Percentiles rank a stretch among this genome's conserved stretches.
Evolutionary conservation across 2,113 vertebrate species (phyloP).

Genomic region (Aegotheles bennettii): DNA sequence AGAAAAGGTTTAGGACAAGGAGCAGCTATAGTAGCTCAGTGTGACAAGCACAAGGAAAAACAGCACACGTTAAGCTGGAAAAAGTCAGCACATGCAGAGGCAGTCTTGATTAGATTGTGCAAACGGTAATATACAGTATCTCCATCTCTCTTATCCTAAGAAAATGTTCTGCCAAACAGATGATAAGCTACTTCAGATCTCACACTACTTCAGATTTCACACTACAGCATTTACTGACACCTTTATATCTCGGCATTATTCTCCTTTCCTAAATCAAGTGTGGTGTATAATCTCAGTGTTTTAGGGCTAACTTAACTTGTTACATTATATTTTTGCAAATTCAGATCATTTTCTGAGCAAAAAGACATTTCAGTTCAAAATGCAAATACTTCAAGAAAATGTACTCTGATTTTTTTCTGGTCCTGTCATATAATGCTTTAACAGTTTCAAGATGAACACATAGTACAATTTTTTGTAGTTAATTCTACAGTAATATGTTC

Average conservation of each 20-base stretch:
- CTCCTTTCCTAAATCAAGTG: not conserved
- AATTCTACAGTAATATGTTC: not conserved
- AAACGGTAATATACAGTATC: not conserved
- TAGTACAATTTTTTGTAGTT: not conserved
- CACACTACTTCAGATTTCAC: not conserved
- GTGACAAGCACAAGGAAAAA: not conserved
- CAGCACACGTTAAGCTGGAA: accelerated
- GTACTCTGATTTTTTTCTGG: not conserved
- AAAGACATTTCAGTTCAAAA: not conserved
- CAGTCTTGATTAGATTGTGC: not conserved
- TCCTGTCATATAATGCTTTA: not conserved
- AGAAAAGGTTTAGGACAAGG: not conserved
- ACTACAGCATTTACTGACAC: not conserved
- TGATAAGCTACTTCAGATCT: not conserved
- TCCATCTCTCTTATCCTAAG: not conserved
- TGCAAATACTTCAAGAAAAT: not conserved
- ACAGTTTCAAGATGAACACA: not conserved
- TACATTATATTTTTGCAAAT: not conserved
- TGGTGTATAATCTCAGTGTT: not conserved
- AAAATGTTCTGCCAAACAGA: not conserved
- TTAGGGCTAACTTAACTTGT: not conserved
- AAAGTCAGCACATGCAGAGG: not conserved
- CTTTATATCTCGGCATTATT: not conserved
- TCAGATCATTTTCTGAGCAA: not conserved
- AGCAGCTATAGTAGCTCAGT: not conserved